Conservation (phyloP, 2,797 vertebrate genomes). For the Heteromormyrus szaboi region DNA sequence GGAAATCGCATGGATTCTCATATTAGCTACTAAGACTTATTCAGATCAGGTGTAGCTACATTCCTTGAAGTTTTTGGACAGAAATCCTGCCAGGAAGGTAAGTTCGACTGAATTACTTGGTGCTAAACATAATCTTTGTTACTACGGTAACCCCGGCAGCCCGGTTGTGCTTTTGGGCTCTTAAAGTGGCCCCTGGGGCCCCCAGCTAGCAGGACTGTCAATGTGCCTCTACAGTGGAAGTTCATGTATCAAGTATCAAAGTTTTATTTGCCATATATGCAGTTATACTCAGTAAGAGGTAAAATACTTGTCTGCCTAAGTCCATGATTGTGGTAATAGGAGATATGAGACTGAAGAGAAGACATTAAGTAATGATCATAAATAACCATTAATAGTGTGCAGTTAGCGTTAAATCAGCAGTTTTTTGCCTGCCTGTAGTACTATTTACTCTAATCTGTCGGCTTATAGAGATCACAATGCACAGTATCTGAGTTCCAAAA, state of each 20-base stretch:
- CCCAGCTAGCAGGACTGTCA: neutral
- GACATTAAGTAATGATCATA: neutral
- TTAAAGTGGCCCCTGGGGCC: neutral
- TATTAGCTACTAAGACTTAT: neutral
- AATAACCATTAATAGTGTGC: neutral
- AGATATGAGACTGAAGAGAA: neutral
- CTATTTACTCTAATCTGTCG: neutral
- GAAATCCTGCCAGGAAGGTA: constrained; percentile 1
- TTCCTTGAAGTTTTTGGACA: neutral
- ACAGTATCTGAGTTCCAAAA: neutral
- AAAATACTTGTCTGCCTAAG: neutral
- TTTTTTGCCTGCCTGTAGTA: neutral
- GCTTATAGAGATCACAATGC: neutral
- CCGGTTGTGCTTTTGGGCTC: neutral
- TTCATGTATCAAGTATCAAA: neutral
- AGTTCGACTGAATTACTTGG: neutral
- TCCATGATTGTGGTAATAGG: neutral
- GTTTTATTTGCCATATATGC: neutral
- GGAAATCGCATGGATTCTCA: neutral
- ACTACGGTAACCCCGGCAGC: neutral
- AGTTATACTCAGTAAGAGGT: neutral
- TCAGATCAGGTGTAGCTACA: neutral
- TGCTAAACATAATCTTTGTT: neutral
- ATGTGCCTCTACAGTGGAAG: neutral
- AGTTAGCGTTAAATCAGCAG: neutral